Evolutionary conservation across 2,888 invertebrate species (phyloP), one percentile per base, ranked within the genome.

Genomic region (Rhingia campestris): DNA sequence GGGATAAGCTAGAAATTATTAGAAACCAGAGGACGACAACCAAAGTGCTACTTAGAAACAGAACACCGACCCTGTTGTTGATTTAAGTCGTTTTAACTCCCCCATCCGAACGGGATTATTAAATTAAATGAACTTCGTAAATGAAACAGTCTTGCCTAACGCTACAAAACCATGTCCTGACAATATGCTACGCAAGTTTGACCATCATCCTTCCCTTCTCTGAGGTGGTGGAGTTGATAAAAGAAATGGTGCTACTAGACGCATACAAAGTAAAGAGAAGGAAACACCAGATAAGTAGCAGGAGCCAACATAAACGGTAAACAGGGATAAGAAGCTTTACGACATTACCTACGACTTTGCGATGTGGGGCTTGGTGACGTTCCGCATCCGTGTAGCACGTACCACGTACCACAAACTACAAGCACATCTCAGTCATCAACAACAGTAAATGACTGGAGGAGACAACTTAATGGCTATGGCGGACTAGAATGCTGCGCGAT

Each of bases 381-480:
- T 22, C 9, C 32, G 41, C 53, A 35, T 35, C 51, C 32, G 43
- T 22, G 22, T 22, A 22, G 22, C 22, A 22, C 22, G 22, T 22
- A 22, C 22, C 53, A 66, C 51, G 64, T 63, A 35, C 61, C 30
- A 51, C 64, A 43, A 32, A 12, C 47, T 9, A 32, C 14, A 10
- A 49, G 49, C 10, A 49, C 53, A 67, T 43, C 45, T 22, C 4
- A 47, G 59, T 14, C 53, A 61, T 45, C 67, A 67, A 53, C 64
- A 35, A 45, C 61, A 59, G 53, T 43, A 43, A 58, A 59, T 30
- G 47, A 54, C 69, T 76, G 61, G 30, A 54, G 47, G 37, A 53
- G 61, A 76, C 76, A 61, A 33, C 61, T 63, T 76, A 76, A 69
- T 63, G 67, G 45, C 43, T 47, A 47, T 54, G 43, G 43, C 30